Conservation (phyloP, 2,888 invertebrate genomes). For the Colletes collaris region DNA sequence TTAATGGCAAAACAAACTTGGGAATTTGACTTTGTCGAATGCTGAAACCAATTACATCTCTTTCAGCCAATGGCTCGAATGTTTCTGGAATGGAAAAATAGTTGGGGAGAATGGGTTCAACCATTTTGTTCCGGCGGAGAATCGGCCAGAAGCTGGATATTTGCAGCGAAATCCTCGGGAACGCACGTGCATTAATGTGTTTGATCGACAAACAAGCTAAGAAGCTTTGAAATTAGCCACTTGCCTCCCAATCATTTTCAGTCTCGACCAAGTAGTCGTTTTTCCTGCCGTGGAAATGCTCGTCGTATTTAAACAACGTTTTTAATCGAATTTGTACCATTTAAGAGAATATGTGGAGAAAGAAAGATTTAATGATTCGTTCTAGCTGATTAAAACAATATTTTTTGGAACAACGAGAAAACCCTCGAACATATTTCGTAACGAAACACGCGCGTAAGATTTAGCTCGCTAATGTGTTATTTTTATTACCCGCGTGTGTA, state of each 20-base stretch:
- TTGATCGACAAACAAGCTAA: slow-evolving; percentile 41
- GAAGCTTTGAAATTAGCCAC: neutral
- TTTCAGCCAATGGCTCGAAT: too few species aligned
- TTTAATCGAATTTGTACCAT: too few species aligned
- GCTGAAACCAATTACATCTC: too few species aligned
- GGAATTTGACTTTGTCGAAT: too few species aligned
- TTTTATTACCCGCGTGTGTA: neutral
- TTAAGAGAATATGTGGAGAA: too few species aligned
- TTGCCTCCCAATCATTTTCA: neutral
- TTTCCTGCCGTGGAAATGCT: too few species aligned
- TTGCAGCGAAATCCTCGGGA: neutral
- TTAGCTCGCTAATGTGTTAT: neutral
- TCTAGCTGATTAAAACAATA: too few species aligned
- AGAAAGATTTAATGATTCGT: too few species aligned
- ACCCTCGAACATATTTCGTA: neutral
- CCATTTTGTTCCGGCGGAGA: neutral
- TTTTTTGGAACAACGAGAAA: too few species aligned
- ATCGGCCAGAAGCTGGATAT: slow-evolving; percentile 9
- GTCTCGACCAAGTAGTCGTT: neutral
- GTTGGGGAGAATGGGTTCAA: neutral
- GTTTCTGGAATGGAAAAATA: neutral
- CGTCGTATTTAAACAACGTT: neutral
- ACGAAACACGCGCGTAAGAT: neutral
- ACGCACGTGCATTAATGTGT: slow-evolving; percentile 50
- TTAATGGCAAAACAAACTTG: too few species aligned